Evolutionary conservation across 92 coral and sea anemone species (phyloP), one percentile per base, ranked within the genome.

Genomic region (Epizoanthus fatuus): DNA sequence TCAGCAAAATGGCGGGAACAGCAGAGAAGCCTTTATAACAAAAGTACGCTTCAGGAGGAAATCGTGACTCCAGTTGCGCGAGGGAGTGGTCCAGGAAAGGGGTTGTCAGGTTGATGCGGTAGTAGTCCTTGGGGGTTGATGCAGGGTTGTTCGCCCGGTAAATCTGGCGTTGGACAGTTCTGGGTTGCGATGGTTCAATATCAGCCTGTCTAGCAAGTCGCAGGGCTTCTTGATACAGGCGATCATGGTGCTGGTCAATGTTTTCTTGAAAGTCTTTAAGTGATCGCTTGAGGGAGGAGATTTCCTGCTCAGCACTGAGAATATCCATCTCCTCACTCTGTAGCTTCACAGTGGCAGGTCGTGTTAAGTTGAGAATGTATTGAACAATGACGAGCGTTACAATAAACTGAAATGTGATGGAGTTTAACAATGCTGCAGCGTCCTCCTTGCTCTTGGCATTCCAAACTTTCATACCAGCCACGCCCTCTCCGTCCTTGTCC

Each of bases 21-120:
- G 80, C 73, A 86, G 79, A 86, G 81, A 90, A 81, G 44, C 93
- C 90, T 20, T 81, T 86, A 55, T 79, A 80, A 73, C 87, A 90
- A 51, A 86, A 67, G 63, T 86, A 86, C 59, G 88, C 87, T 74
- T 86, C 87, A 65, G 79, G 84, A 32, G 87, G 93, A 74, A 86
- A 86, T 81, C 88, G 64, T 45, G 87, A 58, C 69, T 90, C 72
- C 60, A 90, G 90, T 86, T 86, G 86, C 55, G 80, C 75, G 63
- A 89, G 81, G 60, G 86, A 51, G 74, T 85, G 86, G 25, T 89
- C 93, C 65, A 81, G 88, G 80, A 90, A 86, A 74, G 68, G 80
- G 65, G 59, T 58, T 22, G 69, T 87, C 74, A 90, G 84, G 73
- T 90, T 90, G 69, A 71, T 84, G 82, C 81, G 74, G 40, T 79